phyloP scores from a whole-genome alignment of 2,888 invertebrate genomes.

The Euspilapteryx auroguttella region DNA sequence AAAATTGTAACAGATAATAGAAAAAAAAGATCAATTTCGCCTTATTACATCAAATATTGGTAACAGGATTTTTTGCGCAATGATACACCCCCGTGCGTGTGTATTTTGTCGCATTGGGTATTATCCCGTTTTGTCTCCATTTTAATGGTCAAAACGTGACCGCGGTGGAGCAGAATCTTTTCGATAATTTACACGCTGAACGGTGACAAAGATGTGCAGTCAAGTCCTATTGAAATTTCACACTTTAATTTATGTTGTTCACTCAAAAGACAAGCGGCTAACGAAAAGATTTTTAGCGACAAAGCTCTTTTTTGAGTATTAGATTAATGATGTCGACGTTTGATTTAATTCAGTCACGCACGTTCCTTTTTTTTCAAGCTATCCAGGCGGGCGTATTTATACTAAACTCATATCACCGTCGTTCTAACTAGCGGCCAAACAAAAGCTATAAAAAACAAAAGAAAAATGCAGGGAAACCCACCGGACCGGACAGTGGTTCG shows the following conservation, averaged over 20 bases:
- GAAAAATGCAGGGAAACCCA: slow-evolving; percentile 8
- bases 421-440: too few relatives aligned
- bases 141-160: slow-evolving; percentile 56
- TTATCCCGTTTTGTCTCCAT: slow-evolving; percentile 53
- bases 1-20: too few relatives aligned
- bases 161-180: slow-evolving; percentile 41
- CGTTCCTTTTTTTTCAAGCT: too few relatives aligned
- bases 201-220: slow-evolving; percentile 41
- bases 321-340: too few relatives aligned
- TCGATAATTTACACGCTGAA: slow-evolving; percentile 39
- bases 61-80: slow-evolving; percentile 62
- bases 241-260: slow-evolving; percentile 31
- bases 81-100: slow-evolving; percentile 50
- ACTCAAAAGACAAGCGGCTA: slow-evolving; percentile 5
- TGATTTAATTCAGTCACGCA: too few relatives aligned
- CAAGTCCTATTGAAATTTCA: slow-evolving; percentile 25
- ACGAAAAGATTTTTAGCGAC: slow-evolving; percentile 7
- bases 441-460: too few relatives aligned
- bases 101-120: slow-evolving; percentile 48
- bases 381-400: too few relatives aligned
- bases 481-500: slow-evolving; percentile 24
- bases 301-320: slow-evolving; percentile 9
- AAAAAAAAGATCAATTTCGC: too few relatives aligned
- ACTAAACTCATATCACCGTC: too few relatives aligned
- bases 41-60: too few relatives aligned